Base-by-base conservation (phyloP, 37 sponge, comb jelly and placozoan genomes). In the Chondrilla cf. caribensis region DNA sequence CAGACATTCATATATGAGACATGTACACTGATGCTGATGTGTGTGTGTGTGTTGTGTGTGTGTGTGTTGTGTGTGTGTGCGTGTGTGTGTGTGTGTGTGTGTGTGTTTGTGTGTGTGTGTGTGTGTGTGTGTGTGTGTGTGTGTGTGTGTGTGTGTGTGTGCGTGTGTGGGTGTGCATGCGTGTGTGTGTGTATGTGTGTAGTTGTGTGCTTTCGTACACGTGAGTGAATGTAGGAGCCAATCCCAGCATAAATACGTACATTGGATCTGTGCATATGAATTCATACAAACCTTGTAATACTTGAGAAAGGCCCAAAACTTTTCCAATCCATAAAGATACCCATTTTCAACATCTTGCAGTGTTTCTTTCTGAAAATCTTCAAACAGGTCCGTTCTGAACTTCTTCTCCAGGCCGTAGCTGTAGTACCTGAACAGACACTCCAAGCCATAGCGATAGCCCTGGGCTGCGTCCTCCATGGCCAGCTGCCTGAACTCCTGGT, bases 221-320 rank as follows among this genome's bases (percentile, higher is more conserved):
- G 60, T 59, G 60, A 28, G 60, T 59, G 60, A 28, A 26, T 59
- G 60, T 59, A 26, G 22, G 60, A 26, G 60, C n/a, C n/a, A n/a
- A n/a, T n/a, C n/a, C n/a, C n/a, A n/a, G n/a, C n/a, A n/a, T n/a
- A n/a, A n/a, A n/a, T n/a, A n/a, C n/a, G n/a, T n/a, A n/a, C n/a
- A n/a, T 42, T 41, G 43, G 26, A 41, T 25, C 43, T 17, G 32
- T 36, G 42, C 24, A 38, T 19, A 25, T 11, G 26, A n/a, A n/a
- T 40, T 31, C 0, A 28, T 25, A 37, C 65, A 32, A 35, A 97
- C 98, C 91, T 93, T 96, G 87, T 99, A 99, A 60, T 94, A 99
- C 70, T 96, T 94, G 58, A 92, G 93, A 64, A 99, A 99, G 35
- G 97, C 99, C 99, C 99, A 99, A 90, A 96, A 99, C 65, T 99